These are phyloP conservation scores for Plecotus auritus DNA, from an alignment of 2,113 vertebrate species.

Conservation along the genomic window DNA sequence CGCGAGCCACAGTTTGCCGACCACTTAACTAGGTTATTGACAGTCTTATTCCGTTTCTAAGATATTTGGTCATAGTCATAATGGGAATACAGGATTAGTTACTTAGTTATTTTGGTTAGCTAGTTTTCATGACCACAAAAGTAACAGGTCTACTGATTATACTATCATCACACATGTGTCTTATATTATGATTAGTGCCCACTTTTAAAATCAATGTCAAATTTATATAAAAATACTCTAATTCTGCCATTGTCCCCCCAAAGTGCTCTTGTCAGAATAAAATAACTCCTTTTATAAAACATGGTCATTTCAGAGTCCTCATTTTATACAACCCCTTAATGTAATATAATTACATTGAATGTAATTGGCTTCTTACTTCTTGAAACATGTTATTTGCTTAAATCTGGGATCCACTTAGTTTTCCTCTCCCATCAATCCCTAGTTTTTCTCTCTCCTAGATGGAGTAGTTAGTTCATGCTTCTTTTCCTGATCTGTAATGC, in stretches of 20 bases:
- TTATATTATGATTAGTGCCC: neutral
- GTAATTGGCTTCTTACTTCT: neutral
- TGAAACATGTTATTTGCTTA: neutral
- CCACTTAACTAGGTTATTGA: neutral
- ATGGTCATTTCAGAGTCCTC: neutral
- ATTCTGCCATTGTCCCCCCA: neutral
- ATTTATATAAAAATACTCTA: neutral
- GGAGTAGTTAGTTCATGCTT: neutral
- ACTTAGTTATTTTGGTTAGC: neutral
- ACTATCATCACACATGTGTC: neutral
- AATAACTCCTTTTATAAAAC: neutral
- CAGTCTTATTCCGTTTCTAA: neutral
- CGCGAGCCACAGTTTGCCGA: no score
- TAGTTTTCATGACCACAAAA: neutral
- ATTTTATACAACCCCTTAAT: neutral
- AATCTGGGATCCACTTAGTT: neutral
- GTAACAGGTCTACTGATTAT: neutral
- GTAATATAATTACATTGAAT: neutral
- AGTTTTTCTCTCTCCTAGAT: neutral
- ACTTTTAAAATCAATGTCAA: neutral
- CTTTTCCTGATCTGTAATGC: neutral
- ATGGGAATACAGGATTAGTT: neutral
- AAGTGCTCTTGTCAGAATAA: neutral
- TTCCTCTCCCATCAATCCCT: neutral
- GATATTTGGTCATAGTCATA: neutral